Percentiles rank a stretch among this genome's conserved stretches.
Evolutionary conservation across 2,797 vertebrate species (phyloP).

Genomic region (Coranthus polyacanthus): DNA sequence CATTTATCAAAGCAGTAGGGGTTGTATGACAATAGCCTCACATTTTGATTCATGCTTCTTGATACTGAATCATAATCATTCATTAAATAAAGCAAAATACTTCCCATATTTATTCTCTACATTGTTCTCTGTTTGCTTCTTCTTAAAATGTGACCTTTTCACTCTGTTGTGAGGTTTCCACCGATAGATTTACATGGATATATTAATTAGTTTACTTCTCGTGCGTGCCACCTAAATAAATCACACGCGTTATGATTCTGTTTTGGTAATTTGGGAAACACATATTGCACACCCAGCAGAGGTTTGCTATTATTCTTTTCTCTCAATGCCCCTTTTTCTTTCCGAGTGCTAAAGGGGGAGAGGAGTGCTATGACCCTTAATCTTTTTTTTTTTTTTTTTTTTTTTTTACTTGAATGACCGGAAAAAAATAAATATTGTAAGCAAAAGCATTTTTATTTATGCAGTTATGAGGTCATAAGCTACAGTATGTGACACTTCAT

Average conservation of each 20-base stretch:
- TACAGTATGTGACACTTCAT: constrained; percentile 99
- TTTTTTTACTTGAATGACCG: constrained; percentile 87
- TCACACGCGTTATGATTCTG: constrained; percentile 41
- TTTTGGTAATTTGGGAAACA: constrained; percentile 54
- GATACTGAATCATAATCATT: too few species aligned
- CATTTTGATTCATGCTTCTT: too few species aligned
- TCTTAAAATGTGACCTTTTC: constrained; percentile 1
- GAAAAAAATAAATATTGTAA: constrained; percentile 91
- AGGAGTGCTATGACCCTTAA: constrained; percentile 59
- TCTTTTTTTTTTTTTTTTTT: constrained; percentile 84
- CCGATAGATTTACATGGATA: constrained; percentile 46
- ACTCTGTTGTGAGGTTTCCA: too few species aligned
- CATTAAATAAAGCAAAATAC: too few species aligned
- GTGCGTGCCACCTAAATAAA: constrained; percentile 38
- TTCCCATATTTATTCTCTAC: background rate
- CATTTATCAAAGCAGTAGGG: too few species aligned
- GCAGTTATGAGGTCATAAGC: constrained; percentile 99
- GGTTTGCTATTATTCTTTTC: constrained; percentile 63
- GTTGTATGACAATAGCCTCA: too few species aligned
- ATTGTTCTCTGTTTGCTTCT: constrained; percentile 63
- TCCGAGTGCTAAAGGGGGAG: constrained; percentile 61
- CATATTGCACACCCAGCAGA: constrained; percentile 51
- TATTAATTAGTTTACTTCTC: constrained; percentile 37
- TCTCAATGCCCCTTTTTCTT: constrained; percentile 64
- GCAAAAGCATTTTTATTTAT: constrained; percentile 94